phyloP scores from a whole-genome alignment of 2,797 vertebrate species.

The Halcyon leucocephala region DNA sequence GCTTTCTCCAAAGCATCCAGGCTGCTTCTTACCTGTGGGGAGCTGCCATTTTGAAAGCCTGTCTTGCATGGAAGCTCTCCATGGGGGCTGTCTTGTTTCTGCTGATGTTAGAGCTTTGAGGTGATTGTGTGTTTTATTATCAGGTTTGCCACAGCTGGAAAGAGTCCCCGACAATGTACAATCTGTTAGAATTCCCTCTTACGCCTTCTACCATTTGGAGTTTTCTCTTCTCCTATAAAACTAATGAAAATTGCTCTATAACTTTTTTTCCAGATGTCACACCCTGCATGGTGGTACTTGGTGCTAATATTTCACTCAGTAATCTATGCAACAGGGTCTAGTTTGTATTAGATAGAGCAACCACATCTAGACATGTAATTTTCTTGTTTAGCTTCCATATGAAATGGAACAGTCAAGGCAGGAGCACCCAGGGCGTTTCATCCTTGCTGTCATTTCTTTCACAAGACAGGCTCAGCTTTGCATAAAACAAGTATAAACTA shows the following conservation, averaged over 20 bases:
- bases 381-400: not conserved
- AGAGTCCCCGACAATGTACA: conserved; percentile 27
- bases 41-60: conserved; percentile 62
- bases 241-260: conserved; percentile 52
- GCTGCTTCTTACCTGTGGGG: not conserved
- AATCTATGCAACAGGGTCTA: not conserved
- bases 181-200: conserved; percentile 68
- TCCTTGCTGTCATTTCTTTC: not conserved
- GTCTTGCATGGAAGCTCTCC: conserved; percentile 43
- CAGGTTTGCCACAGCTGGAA: conserved; percentile 61
- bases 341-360: not conserved
- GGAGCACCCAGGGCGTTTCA: not conserved
- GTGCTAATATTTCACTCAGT: conserved; percentile 47
- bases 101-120: conserved; percentile 55
- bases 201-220: conserved; percentile 16
- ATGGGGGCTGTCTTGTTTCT: conserved; percentile 55
- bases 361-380: not conserved
- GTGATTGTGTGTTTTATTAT: conserved; percentile 62
- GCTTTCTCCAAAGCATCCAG: conserved; percentile 41
- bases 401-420: not conserved
- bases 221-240: conserved; percentile 60
- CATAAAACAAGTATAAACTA: not conserved
- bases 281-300: not conserved
- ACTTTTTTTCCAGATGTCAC: conserved; percentile 60
- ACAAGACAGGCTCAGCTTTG: not conserved